These are phyloP conservation scores for Limanda limanda DNA, from an alignment of 2,113 vertebrate genomes.

Conservation along the genomic window DNA sequence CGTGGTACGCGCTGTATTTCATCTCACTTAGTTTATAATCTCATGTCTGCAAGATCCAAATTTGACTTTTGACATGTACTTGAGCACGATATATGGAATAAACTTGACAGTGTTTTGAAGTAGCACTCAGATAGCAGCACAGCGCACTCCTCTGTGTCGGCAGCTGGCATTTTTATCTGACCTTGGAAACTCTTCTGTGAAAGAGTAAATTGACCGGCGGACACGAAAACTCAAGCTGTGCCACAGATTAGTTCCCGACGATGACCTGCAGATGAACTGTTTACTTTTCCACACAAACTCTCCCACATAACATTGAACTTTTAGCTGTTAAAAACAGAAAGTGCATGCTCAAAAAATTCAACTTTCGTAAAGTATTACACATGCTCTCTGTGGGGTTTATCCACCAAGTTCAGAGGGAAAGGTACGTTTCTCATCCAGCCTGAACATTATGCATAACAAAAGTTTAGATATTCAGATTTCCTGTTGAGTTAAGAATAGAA, in stretches of 20 bases:
- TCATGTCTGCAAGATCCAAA: slow-evolving; percentile 19
- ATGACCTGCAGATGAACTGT: slow-evolving; percentile 40
- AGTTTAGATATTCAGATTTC: slow-evolving; percentile 22
- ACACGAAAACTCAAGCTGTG: slow-evolving; percentile 28
- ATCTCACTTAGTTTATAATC: slow-evolving; percentile 6
- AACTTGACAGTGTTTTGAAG: slow-evolving; percentile 43
- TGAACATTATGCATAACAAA: slow-evolving; percentile 3
- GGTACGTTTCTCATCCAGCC: slow-evolving; percentile 7
- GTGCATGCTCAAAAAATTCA: neutral
- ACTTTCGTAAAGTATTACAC: neutral
- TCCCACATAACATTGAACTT: neutral
- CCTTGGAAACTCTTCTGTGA: slow-evolving; percentile 45
- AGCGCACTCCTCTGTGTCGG: slow-evolving; percentile 14
- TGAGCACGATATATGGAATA: slow-evolving; percentile 36
- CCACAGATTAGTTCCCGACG: slow-evolving; percentile 8
- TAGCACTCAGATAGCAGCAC: slow-evolving; percentile 25
- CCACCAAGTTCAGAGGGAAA: slow-evolving; percentile 26
- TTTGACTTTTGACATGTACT: slow-evolving; percentile 39
- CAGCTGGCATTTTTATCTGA: slow-evolving; percentile 49
- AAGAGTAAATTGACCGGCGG: slow-evolving; percentile 55
- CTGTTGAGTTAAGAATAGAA: slow-evolving; percentile 26
- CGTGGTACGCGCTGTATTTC: neutral
- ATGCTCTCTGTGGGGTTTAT: slow-evolving; percentile 17
- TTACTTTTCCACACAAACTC: slow-evolving; percentile 26
- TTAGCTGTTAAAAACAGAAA: neutral